Conservation (phyloP, 2,888 invertebrate genomes). For the Tetropium fuscum region DNA sequence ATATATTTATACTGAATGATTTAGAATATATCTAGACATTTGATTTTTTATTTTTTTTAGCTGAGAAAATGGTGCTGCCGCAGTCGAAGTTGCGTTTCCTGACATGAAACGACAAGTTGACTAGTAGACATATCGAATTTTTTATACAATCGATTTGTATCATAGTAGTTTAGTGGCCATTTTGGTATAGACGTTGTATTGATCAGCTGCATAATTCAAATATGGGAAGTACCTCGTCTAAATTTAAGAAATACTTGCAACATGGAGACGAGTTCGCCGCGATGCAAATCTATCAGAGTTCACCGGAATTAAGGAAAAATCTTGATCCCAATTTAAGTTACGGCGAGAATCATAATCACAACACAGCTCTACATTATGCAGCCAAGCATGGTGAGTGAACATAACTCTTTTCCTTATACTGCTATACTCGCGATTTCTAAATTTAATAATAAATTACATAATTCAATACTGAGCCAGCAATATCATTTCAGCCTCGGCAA, state of each 20-base stretch:
- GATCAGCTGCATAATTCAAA: constrained; percentile 28
- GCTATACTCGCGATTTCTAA: too few species aligned
- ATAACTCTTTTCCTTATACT: neutral
- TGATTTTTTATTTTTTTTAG: constrained; percentile 39
- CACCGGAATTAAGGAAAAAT: constrained; percentile 73
- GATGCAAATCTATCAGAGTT: constrained; percentile 74
- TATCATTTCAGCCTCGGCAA: too few species aligned
- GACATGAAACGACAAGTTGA: constrained; percentile 56
- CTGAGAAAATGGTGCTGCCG: constrained; percentile 44
- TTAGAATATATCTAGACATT: too few species aligned
- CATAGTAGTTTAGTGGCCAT: constrained; percentile 32
- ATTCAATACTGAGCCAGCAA: too few species aligned
- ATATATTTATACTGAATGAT: neutral
- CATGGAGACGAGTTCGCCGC: constrained; percentile 79
- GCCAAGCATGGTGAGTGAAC: constrained; percentile 70
- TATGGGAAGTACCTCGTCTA: constrained; percentile 78
- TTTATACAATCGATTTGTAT: constrained; percentile 37
- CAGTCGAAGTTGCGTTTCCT: constrained; percentile 58
- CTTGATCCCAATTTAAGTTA: constrained; percentile 77
- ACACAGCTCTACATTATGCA: constrained; percentile 76
- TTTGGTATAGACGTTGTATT: constrained; percentile 5
- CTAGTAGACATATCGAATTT: constrained; percentile 55
- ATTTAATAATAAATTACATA: too few species aligned
- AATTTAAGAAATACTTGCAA: constrained; percentile 77
- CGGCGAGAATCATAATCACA: constrained; percentile 75